A percentile compares a stretch with the other conserved stretches of the same genome.
Evolutionary conservation across 2,888 invertebrate species (phyloP).

Genomic region (Conops quadrifasciatus): DNA sequence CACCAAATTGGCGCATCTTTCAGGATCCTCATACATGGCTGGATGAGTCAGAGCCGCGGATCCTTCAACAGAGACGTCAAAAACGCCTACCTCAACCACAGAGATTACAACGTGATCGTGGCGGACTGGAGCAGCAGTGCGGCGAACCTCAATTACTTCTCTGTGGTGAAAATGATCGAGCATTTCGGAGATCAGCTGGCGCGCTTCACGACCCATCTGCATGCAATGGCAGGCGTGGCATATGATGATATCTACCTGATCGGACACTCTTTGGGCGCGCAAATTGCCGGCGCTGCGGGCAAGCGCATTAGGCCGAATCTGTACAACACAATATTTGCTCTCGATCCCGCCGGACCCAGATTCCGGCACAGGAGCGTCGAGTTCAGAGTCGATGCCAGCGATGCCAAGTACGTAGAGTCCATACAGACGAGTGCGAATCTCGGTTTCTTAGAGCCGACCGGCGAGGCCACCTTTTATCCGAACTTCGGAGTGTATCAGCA

Average conservation of each 20-base stretch:
- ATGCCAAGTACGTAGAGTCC: conserved; percentile 62
- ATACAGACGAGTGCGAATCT: conserved; percentile 63
- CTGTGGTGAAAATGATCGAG: conserved; percentile 54
- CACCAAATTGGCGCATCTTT: neutral
- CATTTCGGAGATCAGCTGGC: conserved; percentile 54
- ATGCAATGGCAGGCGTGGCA: conserved; percentile 42
- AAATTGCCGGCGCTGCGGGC: conserved; percentile 60
- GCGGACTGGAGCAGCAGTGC: conserved; percentile 60
- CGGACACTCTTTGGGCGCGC: conserved; percentile 65
- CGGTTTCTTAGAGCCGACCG: conserved; percentile 58
- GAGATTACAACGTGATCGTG: conserved; percentile 56
- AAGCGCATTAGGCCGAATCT: conserved; percentile 51
- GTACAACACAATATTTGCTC: conserved; percentile 59
- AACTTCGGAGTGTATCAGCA: conserved; percentile 60
- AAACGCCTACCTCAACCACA: conserved; percentile 53
- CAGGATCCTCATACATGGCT: conserved; percentile 58
- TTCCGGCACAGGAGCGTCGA: conserved; percentile 52
- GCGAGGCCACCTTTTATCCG: conserved; percentile 63
- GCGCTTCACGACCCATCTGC: conserved; percentile 53
- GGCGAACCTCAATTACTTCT: conserved; percentile 55
- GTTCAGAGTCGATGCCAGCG: conserved; percentile 57
- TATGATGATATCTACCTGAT: conserved; percentile 55
- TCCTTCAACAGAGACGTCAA: conserved; percentile 57
- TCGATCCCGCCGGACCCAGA: conserved; percentile 63
- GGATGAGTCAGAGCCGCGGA: conserved; percentile 58